These are phyloP conservation scores for Gephyroberyx darwinii DNA, from an alignment of 2,797 vertebrate genomes.

Conservation along the genomic window DNA sequence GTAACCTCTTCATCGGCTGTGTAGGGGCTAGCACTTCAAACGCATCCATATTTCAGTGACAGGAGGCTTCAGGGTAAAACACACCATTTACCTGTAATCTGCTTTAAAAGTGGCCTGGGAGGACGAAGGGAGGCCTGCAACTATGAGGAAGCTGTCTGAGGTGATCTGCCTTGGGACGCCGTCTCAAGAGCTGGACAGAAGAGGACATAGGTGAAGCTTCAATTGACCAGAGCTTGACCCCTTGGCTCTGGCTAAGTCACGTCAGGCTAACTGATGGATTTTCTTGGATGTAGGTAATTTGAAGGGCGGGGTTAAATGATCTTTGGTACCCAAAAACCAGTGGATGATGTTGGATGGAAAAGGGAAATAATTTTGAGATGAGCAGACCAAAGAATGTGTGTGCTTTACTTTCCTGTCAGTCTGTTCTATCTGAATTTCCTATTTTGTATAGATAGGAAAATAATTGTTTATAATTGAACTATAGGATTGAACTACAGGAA, in stretches of 20 bases:
- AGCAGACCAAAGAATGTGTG: not conserved
- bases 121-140: conserved; percentile 29
- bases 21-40: conserved; percentile 67
- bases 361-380: conserved; percentile 11
- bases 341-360: too few relatives aligned
- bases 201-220: conserved; percentile 24
- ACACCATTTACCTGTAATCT: conserved; percentile 75
- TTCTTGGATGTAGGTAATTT: conserved; percentile 27
- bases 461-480: too few relatives aligned
- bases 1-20: conserved; percentile 49
- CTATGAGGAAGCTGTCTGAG: conserved; percentile 39
- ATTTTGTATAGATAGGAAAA: too few relatives aligned
- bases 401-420: not conserved
- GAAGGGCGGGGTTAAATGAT: conserved; percentile 5
- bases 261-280: conserved; percentile 39
- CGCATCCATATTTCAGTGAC: conserved; percentile 77
- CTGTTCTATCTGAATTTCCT: too few relatives aligned
- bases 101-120: conserved; percentile 47
- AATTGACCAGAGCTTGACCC: conserved; percentile 66
- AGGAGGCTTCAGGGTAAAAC: conserved; percentile 69
- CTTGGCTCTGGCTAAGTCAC: conserved; percentile 18
- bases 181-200: conserved; percentile 32
- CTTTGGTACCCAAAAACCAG: conserved; percentile 5
- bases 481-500: conserved; percentile 20
- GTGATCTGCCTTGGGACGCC: conserved; percentile 42